Conservation (phyloP, 64 coral and sea anemone genomes). For the Pachyseris speciosa region DNA sequence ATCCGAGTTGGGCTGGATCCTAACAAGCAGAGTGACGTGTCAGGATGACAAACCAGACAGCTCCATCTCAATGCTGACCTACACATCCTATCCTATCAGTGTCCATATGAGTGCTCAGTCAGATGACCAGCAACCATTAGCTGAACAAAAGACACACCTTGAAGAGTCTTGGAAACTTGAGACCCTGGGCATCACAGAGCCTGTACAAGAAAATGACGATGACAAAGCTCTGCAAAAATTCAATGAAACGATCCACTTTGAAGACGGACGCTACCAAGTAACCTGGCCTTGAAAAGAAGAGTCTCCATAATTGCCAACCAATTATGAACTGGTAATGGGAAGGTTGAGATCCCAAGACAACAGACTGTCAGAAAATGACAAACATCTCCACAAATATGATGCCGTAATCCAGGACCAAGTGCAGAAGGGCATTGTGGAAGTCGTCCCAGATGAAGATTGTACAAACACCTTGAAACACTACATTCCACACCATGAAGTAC, state of each 20-base stretch:
- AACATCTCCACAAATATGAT: conserved; percentile 21
- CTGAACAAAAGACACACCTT: neutral
- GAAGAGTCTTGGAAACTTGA: conserved; percentile 17
- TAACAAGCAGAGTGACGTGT: neutral
- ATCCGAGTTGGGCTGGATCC: conserved; percentile 11
- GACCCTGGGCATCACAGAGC: conserved; percentile 5
- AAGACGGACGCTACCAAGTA: neutral
- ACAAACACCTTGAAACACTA: conserved; percentile 32
- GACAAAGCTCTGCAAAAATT: conserved; percentile 12
- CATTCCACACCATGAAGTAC: conserved; percentile 48
- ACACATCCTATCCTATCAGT: neutral
- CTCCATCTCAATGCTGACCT: neutral
- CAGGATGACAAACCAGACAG: neutral
- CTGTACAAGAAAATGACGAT: neutral
- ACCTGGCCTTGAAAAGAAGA: conserved; percentile 47
- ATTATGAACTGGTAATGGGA: conserved; percentile 3
- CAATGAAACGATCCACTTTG: neutral
- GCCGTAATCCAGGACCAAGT: conserved; percentile 40
- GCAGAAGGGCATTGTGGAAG: conserved; percentile 42
- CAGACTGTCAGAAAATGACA: conserved; percentile 6
- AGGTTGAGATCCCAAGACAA: conserved; percentile 1
- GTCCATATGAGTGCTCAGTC: neutral
- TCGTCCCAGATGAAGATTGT: neutral
- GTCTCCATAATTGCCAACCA: neutral
- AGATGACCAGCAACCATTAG: neutral